These are phyloP conservation scores for Eurystomus glaucurus DNA, from an alignment of 2,797 vertebrate genomes.

Conservation along the genomic window DNA sequence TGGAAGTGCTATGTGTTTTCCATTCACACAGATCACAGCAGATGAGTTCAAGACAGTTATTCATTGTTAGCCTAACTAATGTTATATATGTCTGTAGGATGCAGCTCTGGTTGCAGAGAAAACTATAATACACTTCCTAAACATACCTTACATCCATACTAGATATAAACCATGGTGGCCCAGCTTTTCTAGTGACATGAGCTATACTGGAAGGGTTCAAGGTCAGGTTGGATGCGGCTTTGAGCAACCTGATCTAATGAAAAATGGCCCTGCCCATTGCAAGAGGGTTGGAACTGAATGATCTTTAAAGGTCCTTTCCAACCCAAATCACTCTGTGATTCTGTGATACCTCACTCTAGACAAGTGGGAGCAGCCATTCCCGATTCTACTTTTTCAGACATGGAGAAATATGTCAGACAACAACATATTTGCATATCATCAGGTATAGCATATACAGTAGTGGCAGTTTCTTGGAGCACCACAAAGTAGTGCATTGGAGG, in stretches of 20 bases:
- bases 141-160: neutral
- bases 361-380: neutral
- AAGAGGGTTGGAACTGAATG: neutral
- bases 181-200: neutral
- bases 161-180: neutral
- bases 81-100: neutral
- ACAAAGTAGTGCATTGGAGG: neutral
- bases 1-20: slow-evolving; percentile 19
- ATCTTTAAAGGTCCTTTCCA: neutral
- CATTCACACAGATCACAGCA: neutral
- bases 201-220: neutral
- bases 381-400: neutral
- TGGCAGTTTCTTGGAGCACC: neutral
- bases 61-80: neutral
- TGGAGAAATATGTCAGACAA: neutral
- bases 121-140: neutral
- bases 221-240: neutral
- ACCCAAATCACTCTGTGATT: neutral
- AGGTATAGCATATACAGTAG: fast-evolving
- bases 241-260: neutral
- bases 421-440: neutral
- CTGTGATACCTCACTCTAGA: neutral
- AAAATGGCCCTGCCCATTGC: neutral
- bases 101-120: neutral
- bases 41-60: neutral